These are phyloP conservation scores for Trichomycterus rosablanca DNA, from an alignment of 2,113 vertebrate species.

Conservation along the genomic window DNA sequence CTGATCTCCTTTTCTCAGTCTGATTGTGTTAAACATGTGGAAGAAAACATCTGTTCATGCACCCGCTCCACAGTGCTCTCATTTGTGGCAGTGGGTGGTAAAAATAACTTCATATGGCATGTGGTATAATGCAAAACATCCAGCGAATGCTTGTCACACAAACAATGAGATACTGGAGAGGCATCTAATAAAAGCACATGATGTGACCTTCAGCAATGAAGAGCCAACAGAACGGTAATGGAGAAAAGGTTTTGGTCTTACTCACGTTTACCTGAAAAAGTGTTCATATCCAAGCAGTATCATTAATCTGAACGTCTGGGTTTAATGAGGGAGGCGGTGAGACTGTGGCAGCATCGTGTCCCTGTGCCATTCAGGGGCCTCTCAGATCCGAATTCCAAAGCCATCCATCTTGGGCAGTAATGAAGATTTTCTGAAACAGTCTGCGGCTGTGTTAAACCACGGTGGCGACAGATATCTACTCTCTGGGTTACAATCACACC, in stretches of 20 bases:
- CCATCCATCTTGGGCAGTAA: slow-evolving; percentile 43
- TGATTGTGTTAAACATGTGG: slow-evolving; percentile 30
- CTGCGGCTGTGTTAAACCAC: slow-evolving; percentile 46
- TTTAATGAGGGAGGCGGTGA: slow-evolving; percentile 3
- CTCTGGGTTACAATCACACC: slow-evolving; percentile 20
- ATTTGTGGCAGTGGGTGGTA: slow-evolving; percentile 38
- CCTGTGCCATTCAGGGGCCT: slow-evolving; percentile 19
- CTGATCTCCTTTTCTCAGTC: not conserved
- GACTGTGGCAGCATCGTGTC: slow-evolving; percentile 25
- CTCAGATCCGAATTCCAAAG: slow-evolving; percentile 27
- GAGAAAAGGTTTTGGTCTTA: too few species aligned
- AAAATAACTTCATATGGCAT: slow-evolving; percentile 44
- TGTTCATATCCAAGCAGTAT: too few species aligned
- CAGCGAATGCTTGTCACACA: slow-evolving; percentile 31
- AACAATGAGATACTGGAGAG: slow-evolving; percentile 37
- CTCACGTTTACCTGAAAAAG: too few species aligned
- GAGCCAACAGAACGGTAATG: not conserved
- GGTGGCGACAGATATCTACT: slow-evolving; percentile 46
- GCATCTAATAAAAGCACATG: slow-evolving; percentile 28
- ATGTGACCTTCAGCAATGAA: slow-evolving; percentile 11
- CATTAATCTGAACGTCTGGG: slow-evolving; percentile 16
- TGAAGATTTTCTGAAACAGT: slow-evolving; percentile 44
- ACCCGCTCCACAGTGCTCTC: slow-evolving; percentile 18
- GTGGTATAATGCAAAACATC: slow-evolving; percentile 41
- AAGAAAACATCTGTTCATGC: slow-evolving; percentile 39